phyloP scores from a whole-genome alignment of 2,113 vertebrate species.

The Ictidomys tridecemlineatus region DNA sequence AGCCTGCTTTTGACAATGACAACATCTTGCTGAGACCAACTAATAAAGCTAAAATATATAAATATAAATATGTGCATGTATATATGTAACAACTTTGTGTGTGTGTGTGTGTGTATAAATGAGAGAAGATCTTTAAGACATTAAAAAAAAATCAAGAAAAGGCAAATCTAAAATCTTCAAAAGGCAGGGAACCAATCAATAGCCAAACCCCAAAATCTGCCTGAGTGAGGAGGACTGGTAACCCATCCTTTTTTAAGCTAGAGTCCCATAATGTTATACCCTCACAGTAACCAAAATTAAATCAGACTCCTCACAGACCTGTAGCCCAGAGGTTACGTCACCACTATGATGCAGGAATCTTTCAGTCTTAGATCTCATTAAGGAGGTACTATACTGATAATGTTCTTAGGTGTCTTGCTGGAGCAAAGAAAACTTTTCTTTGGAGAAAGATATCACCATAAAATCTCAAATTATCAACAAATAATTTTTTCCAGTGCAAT shows the following conservation, averaged over 20 bases:
- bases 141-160: not conserved
- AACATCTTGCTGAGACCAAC: conserved; percentile 8
- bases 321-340: not conserved
- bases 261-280: not conserved
- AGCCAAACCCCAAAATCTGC: not conserved
- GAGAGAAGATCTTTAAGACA: conserved; percentile 25
- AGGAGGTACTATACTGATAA: not conserved
- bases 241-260: not conserved
- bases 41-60: not conserved
- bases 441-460: not conserved
- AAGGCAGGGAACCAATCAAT: not conserved
- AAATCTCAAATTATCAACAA: conserved; percentile 9
- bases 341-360: not conserved
- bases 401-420: not conserved
- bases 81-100: too few relatives aligned
- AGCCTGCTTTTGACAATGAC: not conserved
- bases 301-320: not conserved
- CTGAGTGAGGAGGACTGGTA: not conserved
- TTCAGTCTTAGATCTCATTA: not conserved
- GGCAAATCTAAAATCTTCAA: conserved; percentile 3
- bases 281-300: conserved; percentile 24
- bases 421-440: conserved; percentile 5
- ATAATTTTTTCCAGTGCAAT: conserved; percentile 11
- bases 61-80: not conserved
- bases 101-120: not conserved